Evolutionary conservation across 2,113 vertebrate genomes (phyloP), one percentile per base, ranked within the genome.

Genomic region (Rhineura floridana): DNA sequence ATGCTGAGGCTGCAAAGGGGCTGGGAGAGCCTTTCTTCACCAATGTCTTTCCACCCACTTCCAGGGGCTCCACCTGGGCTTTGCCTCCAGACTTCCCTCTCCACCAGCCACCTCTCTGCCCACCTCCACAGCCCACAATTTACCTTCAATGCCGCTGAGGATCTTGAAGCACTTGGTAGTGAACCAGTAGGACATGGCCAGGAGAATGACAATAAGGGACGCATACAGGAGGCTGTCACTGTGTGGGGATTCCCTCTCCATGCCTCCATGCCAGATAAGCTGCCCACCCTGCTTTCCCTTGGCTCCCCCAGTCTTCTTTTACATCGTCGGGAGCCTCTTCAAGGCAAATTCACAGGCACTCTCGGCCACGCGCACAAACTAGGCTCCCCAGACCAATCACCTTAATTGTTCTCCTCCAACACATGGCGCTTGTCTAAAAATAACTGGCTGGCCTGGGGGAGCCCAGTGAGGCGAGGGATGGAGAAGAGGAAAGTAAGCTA

Each of bases 181-280:
- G 89, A 97, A 92, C 96, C 96, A 96, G 94, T 96, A 96, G 86
- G 95, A 96, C 86, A 96, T 94, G 65, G 96, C 92, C 82, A 97
- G 96, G 76, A 96, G 93, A 88, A 95, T 90, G 87, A 95, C 88
- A 6, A 96, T 94, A 87, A 96, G 87, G 72, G 96, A 92, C 85
- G 95, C 91, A 87, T 96, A 97, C 73, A 97, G 92, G 83, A 96
- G 89, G 90, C 95, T 96, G 94, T 96, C 95, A 15, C 94, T 96
- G 94, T 96, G 95, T 36, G 95, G 88, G 86, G 95, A n/a, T 90
- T 94, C 92, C 92, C 89, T 95, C 91, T 96, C 95, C 95, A 96
- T 96, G 95, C 93, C 94, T 93, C 95, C 95, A 95, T 95, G 73
- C 94, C 95, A 85, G 25, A 90, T 59, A 67, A 79, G 90, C 0